phyloP scores from a whole-genome alignment of 2,113 vertebrate genomes.

The Benitochromis conjunctus region DNA sequence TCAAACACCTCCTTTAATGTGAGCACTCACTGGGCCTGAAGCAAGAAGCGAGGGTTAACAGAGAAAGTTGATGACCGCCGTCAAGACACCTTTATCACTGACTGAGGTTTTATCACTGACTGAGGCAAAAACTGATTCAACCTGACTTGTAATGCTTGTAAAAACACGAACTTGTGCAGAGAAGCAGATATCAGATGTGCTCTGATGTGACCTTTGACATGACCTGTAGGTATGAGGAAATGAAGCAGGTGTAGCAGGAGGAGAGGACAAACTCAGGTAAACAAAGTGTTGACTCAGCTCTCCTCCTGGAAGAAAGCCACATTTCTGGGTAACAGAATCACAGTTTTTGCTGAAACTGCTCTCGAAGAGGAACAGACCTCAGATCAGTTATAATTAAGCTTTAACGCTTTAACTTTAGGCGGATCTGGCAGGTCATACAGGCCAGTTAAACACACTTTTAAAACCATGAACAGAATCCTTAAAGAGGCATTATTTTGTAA shows the following conservation, averaged over 20 bases:
- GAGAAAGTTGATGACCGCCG: background rate
- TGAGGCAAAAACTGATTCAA: background rate
- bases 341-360: background rate
- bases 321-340: background rate
- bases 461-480: background rate
- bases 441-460: background rate
- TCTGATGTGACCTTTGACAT: background rate
- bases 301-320: background rate
- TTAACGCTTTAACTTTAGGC: background rate
- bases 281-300: background rate
- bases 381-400: background rate
- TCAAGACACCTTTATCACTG: background rate
- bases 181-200: background rate
- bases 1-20: background rate
- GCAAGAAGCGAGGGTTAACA: rapidly evolving
- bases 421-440: background rate
- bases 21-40: rapidly evolving
- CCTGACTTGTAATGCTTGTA: background rate
- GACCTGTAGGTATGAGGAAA: background rate
- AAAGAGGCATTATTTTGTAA: background rate
- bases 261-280: background rate
- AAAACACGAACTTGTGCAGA: background rate
- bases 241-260: background rate
- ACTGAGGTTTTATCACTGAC: rapidly evolving
- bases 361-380: background rate